Evolutionary conservation across 2,797 vertebrate genomes (phyloP), one percentile per base, ranked within the genome.

Genomic region (Periparus ater): DNA sequence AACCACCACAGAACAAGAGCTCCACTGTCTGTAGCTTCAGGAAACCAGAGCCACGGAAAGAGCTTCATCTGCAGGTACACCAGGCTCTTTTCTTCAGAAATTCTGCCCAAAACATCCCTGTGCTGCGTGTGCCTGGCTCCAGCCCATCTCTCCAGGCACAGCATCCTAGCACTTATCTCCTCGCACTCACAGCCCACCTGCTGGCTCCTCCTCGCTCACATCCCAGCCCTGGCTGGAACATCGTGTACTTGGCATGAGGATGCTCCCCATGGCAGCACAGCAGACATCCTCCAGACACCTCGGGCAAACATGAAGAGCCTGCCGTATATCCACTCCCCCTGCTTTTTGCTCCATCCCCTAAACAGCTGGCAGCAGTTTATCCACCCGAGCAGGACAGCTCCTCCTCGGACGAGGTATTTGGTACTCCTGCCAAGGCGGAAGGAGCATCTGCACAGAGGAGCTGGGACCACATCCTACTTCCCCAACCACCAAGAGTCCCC

Each of bases 291-390:
- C 44, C n/a, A 50, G 54, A 54, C 22, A 25, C 8, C 8, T 51
- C 3, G 2, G 26, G 21, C 36, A 82, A 71, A 71, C 50, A 40
- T 2, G 0, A 75, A 65, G 54, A 82, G n/a, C 23, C 13, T 55
- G 34, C 20, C 51, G 32, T 2, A 1, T 1, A 2, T 45, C 42
- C 71, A 22, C 7, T 18, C 47, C 1, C 0, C 34, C 22, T 55
- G 38, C n/a, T 75, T 84, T 75, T 36, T 63, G 60, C 29, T 70
- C 44, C 68, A 7, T 42, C 17, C 9, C 26, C 38, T 47, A 30
- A n/a, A 73, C n/a, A 84, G 58, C 77, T 75, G 38, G 54, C 44
- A 74, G 81, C 34, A 75, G 58, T 38, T 72, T 32, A 58, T 19
- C 73, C 62, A 13, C 38, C 34, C 17, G 4, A 60, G 61, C 61